Conservation (phyloP, 2,797 vertebrate species). For the Scomberomorus guttatus region DNA sequence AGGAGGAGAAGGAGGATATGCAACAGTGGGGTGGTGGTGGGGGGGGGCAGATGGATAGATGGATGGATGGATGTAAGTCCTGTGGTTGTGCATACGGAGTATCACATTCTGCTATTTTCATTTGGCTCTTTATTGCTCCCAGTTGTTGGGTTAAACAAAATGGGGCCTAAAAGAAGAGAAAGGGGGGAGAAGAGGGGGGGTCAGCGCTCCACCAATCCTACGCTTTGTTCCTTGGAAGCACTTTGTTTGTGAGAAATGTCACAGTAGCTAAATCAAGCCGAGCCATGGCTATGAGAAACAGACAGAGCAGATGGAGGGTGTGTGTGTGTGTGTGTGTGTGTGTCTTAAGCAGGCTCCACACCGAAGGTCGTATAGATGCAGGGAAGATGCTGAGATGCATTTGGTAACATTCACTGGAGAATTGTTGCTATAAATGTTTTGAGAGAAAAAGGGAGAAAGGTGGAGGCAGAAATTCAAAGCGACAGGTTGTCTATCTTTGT, state of each 20-base stretch:
- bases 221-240: slow-evolving; percentile 66
- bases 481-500: neutral
- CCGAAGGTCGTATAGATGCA: slow-evolving; percentile 17
- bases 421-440: slow-evolving; percentile 4
- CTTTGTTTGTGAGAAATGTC: slow-evolving; percentile 81
- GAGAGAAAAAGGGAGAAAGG: neutral
- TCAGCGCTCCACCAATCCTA: slow-evolving; percentile 30
- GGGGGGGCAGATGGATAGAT: slow-evolving; percentile 35
- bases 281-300: slow-evolving; percentile 63
- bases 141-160: slow-evolving; percentile 78
- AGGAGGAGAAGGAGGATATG: slow-evolving; percentile 28
- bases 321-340: neutral
- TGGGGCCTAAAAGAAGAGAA: slow-evolving; percentile 40
- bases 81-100: slow-evolving; percentile 62
- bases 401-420: slow-evolving; percentile 3
- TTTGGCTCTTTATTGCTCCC: slow-evolving; percentile 78
- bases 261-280: slow-evolving; percentile 81
- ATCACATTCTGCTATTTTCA: slow-evolving; percentile 79
- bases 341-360: slow-evolving; percentile 14
- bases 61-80: slow-evolving; percentile 55
- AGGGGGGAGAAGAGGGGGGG: slow-evolving; percentile 1
- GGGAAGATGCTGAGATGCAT: slow-evolving; percentile 2
- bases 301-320: slow-evolving; percentile 40
- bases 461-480: neutral
- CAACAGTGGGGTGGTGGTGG: neutral